phyloP scores from a whole-genome alignment of 2,888 invertebrate species.

The Hemithea aestivaria region DNA sequence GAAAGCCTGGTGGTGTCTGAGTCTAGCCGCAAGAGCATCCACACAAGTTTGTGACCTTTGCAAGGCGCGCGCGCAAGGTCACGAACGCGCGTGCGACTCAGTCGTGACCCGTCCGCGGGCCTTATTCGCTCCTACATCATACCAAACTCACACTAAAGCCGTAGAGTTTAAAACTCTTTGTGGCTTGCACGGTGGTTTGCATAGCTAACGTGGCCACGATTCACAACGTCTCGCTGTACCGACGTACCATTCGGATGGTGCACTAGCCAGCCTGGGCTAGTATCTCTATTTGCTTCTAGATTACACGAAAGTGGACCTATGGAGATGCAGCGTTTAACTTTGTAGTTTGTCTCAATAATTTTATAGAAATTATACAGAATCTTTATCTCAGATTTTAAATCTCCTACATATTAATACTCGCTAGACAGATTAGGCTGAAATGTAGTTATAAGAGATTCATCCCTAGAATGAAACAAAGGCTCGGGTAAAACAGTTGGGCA shows the following conservation, averaged over 20 bases:
- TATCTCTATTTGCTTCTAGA: constrained; percentile 42
- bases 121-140: constrained; percentile 36
- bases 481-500: no score
- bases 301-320: constrained; percentile 23
- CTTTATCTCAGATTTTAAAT: no score
- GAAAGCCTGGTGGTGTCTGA: constrained; percentile 53
- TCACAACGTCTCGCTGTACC: constrained; percentile 48
- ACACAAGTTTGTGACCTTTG: constrained; percentile 71
- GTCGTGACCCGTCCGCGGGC: constrained; percentile 77
- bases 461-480: no score
- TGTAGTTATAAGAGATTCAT: no score
- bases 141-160: constrained; percentile 55
- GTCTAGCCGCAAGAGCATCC: constrained; percentile 63
- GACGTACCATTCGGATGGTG: constrained; percentile 42
- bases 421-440: no score
- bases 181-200: no score
- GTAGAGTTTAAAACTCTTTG: constrained; percentile 62
- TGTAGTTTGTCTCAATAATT: no score
- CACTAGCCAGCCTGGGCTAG: constrained; percentile 36
- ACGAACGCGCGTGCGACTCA: constrained; percentile 76
- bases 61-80: constrained; percentile 74
- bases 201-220: constrained; percentile 31
- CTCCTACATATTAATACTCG: no score
- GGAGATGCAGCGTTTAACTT: no score
- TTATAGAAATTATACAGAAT: no score